A percentile compares a stretch with the other conserved stretches of the same genome.
Evolutionary conservation across 2,797 vertebrate genomes (phyloP).

Genomic region (Vespertilio murinus): DNA sequence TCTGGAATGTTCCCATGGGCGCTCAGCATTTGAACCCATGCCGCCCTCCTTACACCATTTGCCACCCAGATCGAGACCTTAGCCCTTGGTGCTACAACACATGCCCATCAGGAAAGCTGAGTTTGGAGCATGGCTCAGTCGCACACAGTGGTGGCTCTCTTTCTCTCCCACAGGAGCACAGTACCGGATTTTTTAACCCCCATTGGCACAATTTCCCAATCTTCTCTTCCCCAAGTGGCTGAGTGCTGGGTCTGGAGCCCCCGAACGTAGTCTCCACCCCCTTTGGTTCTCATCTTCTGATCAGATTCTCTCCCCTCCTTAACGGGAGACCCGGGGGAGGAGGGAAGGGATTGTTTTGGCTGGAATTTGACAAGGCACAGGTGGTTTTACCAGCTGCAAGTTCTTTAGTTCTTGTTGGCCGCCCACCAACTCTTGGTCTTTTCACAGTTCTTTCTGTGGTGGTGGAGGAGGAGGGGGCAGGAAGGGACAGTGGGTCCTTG

Average conservation of each 20-base stretch:
- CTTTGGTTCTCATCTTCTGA: conserved; percentile 72
- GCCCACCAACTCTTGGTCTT: conserved; percentile 87
- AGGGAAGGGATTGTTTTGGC: conserved; percentile 88
- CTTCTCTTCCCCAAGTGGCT: conserved; percentile 51
- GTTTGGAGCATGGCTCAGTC: neutral
- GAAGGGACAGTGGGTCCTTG: conserved; percentile 87
- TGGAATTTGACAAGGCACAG: conserved; percentile 89
- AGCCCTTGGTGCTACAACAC: neutral
- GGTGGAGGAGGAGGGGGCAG: conserved; percentile 85
- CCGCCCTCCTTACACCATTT: neutral
- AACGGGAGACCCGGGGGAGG: conserved; percentile 82
- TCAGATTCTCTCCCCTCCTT: conserved; percentile 80
- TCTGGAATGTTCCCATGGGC: conserved; percentile 31
- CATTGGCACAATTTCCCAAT: neutral
- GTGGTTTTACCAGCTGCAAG: conserved; percentile 89
- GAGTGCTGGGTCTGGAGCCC: neutral
- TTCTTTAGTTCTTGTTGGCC: conserved; percentile 89
- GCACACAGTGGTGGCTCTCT: neutral
- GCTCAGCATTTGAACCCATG: neutral
- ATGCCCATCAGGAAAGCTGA: neutral
- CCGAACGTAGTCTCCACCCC: conserved; percentile 32
- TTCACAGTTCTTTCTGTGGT: conserved; percentile 87
- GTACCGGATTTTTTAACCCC: conserved; percentile 23
- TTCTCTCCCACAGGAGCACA: conserved; percentile 14
- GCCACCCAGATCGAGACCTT: neutral